Base-by-base conservation (phyloP, 2,797 vertebrate genomes). In the Chromis chromis region DNA sequence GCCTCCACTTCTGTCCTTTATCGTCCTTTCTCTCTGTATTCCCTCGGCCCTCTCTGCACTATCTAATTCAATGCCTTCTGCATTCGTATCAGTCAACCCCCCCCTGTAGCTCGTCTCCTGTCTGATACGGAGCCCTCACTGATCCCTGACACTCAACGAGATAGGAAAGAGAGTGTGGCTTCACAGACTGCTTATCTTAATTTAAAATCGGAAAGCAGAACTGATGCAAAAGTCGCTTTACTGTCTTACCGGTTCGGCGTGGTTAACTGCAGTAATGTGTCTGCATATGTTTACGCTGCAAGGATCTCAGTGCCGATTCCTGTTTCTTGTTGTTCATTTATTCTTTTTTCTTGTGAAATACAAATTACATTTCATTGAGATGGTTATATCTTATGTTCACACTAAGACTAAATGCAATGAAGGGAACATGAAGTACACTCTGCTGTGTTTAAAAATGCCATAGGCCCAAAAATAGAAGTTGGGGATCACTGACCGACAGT, bases 161-260 rank as follows among this genome's bases (percentile, higher is more conserved):
- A 81, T 22, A 57, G 28, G 31, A 56, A 39, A 21, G 25, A 33
- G 55, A 65, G 36, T 21, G 25, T 72, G 13, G 65, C 58, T 14
- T 68, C 56, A 48, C 57, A 10, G 53, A 54, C 36, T 42, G 22
- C 1, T 79, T 19, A 77, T 76, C 64, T 40, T 33, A 27, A 61
- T 76, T 76, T 59, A 22, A 58, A 77, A 67, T 52, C 4, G 2
- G 66, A 70, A 59, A 74, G 16, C 31, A 65, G 59, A 69, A n/a
- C 60, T 52, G 40, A 54, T 60, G 54, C 52, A 73, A 65, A 70
- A 13, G 19, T 40, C 21, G 33, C n/a, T 60, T 27, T 12, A 8
- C 52, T 19, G 2, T 61, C 17, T 25, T 11, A 49, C 17, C 46
- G n/a, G 2, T 59, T 74, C 28, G 66, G 4, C 48, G 7, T 52